Percentiles rank a stretch among this genome's conserved stretches.
Conservation (phyloP, 2,888 invertebrate species). For the Fissipunctia ypsillon region DNA sequence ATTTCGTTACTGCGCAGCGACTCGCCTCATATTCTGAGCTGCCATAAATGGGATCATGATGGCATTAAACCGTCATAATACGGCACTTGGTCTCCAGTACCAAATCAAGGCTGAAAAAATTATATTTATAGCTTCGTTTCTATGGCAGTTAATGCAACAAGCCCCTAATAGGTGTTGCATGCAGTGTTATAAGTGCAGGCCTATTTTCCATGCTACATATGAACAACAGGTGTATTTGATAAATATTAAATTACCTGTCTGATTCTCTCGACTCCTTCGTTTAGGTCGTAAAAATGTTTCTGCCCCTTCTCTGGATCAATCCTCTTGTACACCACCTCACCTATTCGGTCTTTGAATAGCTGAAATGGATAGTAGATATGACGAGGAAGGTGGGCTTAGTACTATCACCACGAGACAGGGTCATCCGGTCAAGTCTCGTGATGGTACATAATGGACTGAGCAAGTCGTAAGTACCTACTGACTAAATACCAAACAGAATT, state of each 20-base stretch:
- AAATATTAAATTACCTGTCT: conserved; percentile 74
- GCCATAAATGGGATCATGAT: no score
- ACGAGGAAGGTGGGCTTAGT: neutral
- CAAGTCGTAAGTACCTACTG: neutral
- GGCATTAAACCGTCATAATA: no score
- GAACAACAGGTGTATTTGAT: neutral
- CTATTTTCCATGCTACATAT: neutral
- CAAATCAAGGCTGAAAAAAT: no score
- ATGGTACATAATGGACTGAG: neutral
- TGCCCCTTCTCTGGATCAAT: conserved; percentile 80
- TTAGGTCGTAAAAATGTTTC: conserved; percentile 77
- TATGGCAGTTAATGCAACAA: no score
- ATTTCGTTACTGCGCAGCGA: no score
- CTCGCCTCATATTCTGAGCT: no score
- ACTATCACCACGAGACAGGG: neutral
- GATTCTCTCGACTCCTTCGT: conserved; percentile 83
- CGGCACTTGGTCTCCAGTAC: no score
- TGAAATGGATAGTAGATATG: conserved; percentile 34
- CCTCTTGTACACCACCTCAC: conserved; percentile 75
- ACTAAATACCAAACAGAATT: neutral
- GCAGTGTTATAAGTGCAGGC: no score
- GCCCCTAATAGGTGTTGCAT: no score
- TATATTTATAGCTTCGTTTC: no score
- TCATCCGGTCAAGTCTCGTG: neutral
- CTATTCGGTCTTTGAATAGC: conserved; percentile 77